phyloP scores from a whole-genome alignment of 2,888 invertebrate genomes.

The Dioctria linearis region DNA sequence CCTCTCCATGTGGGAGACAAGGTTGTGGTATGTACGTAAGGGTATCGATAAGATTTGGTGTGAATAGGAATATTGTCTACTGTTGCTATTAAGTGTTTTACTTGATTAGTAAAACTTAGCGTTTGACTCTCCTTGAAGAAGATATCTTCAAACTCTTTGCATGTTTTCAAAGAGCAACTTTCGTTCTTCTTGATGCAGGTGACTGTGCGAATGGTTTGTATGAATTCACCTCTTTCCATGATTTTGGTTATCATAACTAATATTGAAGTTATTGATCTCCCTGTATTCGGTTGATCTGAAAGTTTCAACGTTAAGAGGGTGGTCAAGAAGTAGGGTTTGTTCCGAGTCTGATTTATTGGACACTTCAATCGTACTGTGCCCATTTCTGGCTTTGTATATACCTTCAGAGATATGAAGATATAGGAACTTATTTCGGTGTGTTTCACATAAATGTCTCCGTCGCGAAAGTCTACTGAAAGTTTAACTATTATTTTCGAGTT shows the following conservation, averaged over 20 bases:
- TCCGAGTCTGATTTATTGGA: not conserved
- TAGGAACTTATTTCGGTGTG: not conserved
- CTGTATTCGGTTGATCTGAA: not conserved
- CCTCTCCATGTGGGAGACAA: no score
- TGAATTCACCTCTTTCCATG: not conserved
- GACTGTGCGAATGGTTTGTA: not conserved
- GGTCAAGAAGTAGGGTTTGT: not conserved
- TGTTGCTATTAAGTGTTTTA: not conserved
- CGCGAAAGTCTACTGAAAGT: conserved; percentile 47
- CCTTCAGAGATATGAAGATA: not conserved
- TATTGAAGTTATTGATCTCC: conserved; percentile 8
- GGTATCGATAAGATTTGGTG: conserved; percentile 17
- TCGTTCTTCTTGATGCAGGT: not conserved
- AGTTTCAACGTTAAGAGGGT: not conserved
- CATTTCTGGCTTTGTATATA: not conserved
- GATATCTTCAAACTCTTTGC: conserved; percentile 1
- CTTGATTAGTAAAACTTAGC: not conserved
- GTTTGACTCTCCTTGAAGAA: not conserved
- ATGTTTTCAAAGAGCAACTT: not conserved
- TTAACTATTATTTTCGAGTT: conserved; percentile 51
- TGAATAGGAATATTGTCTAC: not conserved
- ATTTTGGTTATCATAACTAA: not conserved
- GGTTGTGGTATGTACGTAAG: conserved; percentile 3
- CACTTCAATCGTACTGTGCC: not conserved
- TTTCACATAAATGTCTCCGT: no score